Conservation (phyloP, 2,797 vertebrate genomes). For the Luscinia megarhynchos region DNA sequence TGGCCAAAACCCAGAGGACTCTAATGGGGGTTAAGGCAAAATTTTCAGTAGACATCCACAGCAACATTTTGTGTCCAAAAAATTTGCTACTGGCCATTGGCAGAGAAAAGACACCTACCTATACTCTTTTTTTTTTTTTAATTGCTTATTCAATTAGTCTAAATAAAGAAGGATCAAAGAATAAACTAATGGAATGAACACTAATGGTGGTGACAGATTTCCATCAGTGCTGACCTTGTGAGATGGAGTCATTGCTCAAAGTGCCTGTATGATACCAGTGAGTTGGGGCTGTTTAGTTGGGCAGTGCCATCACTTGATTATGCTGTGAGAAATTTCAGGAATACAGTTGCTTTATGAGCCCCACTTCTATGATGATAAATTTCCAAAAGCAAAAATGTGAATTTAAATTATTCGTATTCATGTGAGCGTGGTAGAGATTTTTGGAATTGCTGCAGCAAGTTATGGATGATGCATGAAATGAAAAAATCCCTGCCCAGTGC, state of each 20-base stretch:
- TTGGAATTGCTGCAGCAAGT: constrained; percentile 65
- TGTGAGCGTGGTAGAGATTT: constrained; percentile 70
- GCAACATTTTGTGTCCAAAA: not conserved
- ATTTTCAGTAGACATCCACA: not conserved
- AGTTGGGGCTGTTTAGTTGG: not conserved
- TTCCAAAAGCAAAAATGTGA: constrained; percentile 71
- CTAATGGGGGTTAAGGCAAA: not conserved
- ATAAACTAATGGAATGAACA: not conserved
- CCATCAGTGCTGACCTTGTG: not conserved
- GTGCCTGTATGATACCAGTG: not conserved
- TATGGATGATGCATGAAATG: constrained; percentile 75
- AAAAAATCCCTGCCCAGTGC: constrained; percentile 71
- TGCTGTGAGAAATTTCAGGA: constrained; percentile 43
- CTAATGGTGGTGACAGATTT: not conserved
- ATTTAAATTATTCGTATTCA: constrained; percentile 73
- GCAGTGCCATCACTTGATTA: constrained; percentile 30
- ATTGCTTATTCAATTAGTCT: not conserved
- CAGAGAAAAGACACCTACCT: not conserved
- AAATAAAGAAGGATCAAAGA: not conserved
- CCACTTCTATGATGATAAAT: constrained; percentile 50
- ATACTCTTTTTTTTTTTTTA: not conserved
- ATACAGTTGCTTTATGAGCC: constrained; percentile 58
- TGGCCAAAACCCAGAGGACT: not conserved
- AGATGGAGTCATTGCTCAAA: not conserved
- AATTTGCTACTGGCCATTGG: not conserved